phyloP scores from a whole-genome alignment of 2,797 vertebrate genomes.

The Eospalax fontanierii region DNA sequence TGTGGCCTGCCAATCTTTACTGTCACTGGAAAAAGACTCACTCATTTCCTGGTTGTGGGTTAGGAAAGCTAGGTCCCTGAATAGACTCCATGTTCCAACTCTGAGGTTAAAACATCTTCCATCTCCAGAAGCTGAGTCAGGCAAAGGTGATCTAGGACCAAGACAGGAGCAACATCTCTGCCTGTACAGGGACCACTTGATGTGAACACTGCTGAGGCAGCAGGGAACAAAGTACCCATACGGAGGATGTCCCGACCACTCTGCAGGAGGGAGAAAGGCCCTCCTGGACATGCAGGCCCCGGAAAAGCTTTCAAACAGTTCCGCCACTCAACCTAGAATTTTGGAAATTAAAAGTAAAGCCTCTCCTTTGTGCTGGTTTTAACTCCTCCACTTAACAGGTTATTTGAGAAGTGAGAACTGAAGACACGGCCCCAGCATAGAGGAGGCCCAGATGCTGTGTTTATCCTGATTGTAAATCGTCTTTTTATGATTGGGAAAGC shows the following conservation, averaged over 20 bases:
- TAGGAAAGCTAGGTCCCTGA: background rate
- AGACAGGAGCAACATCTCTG: fast-evolving
- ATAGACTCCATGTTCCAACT: fast-evolving
- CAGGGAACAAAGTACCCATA: too few species aligned
- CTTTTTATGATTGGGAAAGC: constrained; percentile 52
- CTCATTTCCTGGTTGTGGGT: fast-evolving
- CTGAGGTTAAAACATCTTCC: fast-evolving
- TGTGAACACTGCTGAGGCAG: fast-evolving
- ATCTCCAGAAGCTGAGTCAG: fast-evolving
- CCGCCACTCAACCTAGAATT: background rate
- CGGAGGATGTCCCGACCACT: fast-evolving
- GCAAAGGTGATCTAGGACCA: fast-evolving
- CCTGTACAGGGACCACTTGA: fast-evolving
- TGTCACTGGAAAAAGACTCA: too few species aligned
- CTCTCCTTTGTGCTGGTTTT: background rate
- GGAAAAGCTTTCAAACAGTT: background rate
- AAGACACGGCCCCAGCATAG: fast-evolving
- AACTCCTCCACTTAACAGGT: background rate
- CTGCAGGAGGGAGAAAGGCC: too few species aligned
- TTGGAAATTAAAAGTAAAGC: background rate
- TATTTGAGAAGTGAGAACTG: background rate
- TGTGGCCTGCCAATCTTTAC: fast-evolving
- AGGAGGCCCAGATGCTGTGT: background rate
- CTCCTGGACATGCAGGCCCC: fast-evolving
- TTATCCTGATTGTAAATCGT: constrained; percentile 39